Percentiles rank a stretch among this genome's conserved stretches.
Evolutionary conservation across 2,113 vertebrate genomes (phyloP).

Genomic region (Campylorhamphus procurvoides): DNA sequence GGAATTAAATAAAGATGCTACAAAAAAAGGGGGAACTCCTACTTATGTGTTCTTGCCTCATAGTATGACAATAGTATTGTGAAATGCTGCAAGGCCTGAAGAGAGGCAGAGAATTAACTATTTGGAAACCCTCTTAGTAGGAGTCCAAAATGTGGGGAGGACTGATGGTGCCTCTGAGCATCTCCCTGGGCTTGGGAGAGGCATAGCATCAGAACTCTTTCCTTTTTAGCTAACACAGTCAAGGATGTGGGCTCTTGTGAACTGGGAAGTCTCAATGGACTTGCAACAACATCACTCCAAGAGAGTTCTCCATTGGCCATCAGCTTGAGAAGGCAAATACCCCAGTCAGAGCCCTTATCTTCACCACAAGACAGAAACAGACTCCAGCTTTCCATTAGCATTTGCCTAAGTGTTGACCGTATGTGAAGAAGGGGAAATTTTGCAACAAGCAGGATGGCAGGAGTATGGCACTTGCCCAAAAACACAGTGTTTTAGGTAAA

Average conservation of each 20-base stretch:
- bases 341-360: not conserved
- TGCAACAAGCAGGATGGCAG: not conserved
- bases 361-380: not conserved
- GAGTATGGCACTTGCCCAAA: not conserved
- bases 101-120: constrained; percentile 3
- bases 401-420: not conserved
- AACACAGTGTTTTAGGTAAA: not conserved
- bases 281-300: rapidly evolving
- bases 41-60: constrained; percentile 31
- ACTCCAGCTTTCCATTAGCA: not conserved
- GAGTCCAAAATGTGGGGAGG: not conserved
- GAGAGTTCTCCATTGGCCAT: not conserved
- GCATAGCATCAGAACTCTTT: not conserved
- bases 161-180: not conserved
- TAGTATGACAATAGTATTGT: constrained; percentile 29
- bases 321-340: not conserved
- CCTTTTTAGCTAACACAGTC: not conserved
- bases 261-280: not conserved
- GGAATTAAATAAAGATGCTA: constrained; percentile 40
- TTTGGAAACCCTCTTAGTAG: not conserved
- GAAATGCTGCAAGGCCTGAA: constrained; percentile 27
- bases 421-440: not conserved
- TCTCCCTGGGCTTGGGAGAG: not conserved
- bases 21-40: not conserved
- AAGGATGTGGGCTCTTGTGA: not conserved